Base-by-base conservation (phyloP, 2,113 vertebrate species). In the Ceuthmochares aereus region DNA sequence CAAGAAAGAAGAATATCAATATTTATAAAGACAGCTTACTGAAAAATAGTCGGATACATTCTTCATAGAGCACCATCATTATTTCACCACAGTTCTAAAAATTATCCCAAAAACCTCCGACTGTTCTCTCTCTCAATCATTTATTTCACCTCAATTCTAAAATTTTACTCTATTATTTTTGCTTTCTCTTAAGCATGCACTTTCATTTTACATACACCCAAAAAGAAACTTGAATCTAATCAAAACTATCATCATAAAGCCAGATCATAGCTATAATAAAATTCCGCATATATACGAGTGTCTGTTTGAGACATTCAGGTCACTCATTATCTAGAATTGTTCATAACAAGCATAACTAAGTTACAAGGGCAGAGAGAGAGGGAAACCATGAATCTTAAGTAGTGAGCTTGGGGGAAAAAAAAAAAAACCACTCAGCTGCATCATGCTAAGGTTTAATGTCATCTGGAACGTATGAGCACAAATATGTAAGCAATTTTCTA, bases 401-500 rank as follows among this genome's bases (percentile, higher is more conserved):
- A 93, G 34, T 14, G 36, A 77, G 62, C 56, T 69, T 10, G 4
- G 10, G 19, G 6, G 6, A 6, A 19, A 1, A 1, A 32, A 52
- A 30, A 45, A 81, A 22, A 4, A 22, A 73, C n/a, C 40, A 18
- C 36, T 84, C 70, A 76, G 68, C 81, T 89, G 62, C 84, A 92
- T 83, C 81, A 89, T 8, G 2, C 60, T 62, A 91, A 18, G 59
- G 40, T 75, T 95, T 94, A 91, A 67, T 66, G 83, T 90, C 93
- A 95, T 78, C 91, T 97, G 90, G 77, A 97, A 79, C 67, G 36
- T 42, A 83, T 89, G 60, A 97, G 58, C 40, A 92, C 81, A 86
- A 97, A 95, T 84, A 95, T 77, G 88, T 19, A 96, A 63, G 68
- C 30, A 89, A 90, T 93, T 95, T 96, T 88, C 77, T 84, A 95